These are phyloP conservation scores for Crioceris asparagi DNA, from an alignment of 2,888 invertebrate species.

Conservation along the genomic window DNA sequence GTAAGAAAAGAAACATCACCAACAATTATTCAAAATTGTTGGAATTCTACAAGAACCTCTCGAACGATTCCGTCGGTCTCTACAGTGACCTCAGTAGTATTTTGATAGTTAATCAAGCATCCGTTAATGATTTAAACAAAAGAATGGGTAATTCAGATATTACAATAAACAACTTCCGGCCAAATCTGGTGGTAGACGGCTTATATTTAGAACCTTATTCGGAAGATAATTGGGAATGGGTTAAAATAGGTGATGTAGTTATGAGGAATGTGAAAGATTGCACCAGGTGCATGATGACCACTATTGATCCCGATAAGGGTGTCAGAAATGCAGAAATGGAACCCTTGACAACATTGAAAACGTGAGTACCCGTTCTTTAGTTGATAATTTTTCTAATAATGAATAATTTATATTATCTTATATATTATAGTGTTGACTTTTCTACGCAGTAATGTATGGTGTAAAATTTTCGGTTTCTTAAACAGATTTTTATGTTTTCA, in stretches of 20 bases:
- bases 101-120: slow-evolving; percentile 42
- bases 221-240: slow-evolving; percentile 48
- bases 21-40: slow-evolving; percentile 23
- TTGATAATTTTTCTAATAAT: too few relatives aligned
- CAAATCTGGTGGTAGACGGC: slow-evolving; percentile 45
- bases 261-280: slow-evolving; percentile 46
- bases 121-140: slow-evolving; percentile 42
- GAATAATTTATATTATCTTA: neutral
- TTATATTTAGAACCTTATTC: slow-evolving; percentile 33
- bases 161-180: slow-evolving; percentile 42
- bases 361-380: slow-evolving; percentile 29
- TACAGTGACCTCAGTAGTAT: slow-evolving; percentile 45
- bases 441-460: too few relatives aligned
- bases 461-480: too few relatives aligned
- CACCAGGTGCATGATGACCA: slow-evolving; percentile 40
- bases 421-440: too few relatives aligned
- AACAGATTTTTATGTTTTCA: too few relatives aligned
- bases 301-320: slow-evolving; percentile 42
- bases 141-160: slow-evolving; percentile 36
- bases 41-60: slow-evolving; percentile 27
- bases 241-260: slow-evolving; percentile 43
- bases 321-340: slow-evolving; percentile 36
- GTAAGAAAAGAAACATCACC: slow-evolving; percentile 22
- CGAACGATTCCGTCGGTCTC: slow-evolving; percentile 32
- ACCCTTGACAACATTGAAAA: slow-evolving; percentile 43